These are phyloP conservation scores for Pemphigus obesinymphae DNA, from an alignment of 1,140 invertebrate genomes.

Conservation along the genomic window DNA sequence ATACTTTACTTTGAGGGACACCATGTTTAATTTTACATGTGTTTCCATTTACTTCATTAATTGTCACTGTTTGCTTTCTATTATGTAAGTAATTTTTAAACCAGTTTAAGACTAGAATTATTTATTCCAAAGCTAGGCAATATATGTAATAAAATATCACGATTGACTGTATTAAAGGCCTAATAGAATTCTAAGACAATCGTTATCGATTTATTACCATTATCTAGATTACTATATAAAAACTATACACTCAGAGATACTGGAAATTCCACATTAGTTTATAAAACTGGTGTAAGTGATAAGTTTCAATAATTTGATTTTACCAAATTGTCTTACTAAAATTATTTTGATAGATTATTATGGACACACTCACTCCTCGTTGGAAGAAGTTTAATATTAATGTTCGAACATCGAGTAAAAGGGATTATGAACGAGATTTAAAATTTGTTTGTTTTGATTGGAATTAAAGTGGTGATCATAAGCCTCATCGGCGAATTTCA, in stretches of 20 bases:
- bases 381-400: constrained; percentile 59
- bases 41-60: neutral
- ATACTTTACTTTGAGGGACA: constrained; percentile 13
- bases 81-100: constrained; percentile 26
- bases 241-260: constrained; percentile 54
- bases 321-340: neutral
- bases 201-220: neutral
- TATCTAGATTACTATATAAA: constrained; percentile 44
- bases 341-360: constrained; percentile 52
- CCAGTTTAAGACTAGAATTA: too few relatives aligned
- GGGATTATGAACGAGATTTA: constrained; percentile 56
- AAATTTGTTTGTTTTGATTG: constrained; percentile 52
- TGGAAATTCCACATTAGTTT: constrained; percentile 51
- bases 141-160: constrained; percentile 37
- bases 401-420: constrained; percentile 57
- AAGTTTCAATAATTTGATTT: neutral
- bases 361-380: constrained; percentile 56
- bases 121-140: constrained; percentile 3
- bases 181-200: constrained; percentile 42
- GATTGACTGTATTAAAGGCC: constrained; percentile 42
- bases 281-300: constrained; percentile 51
- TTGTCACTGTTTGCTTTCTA: constrained; percentile 34
- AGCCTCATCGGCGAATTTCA: constrained; percentile 53
- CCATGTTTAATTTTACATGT: neutral
- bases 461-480: constrained; percentile 52